Evolutionary conservation across 1,140 invertebrate genomes (phyloP).

Genomic region (Tetragnatha versicolor): DNA sequence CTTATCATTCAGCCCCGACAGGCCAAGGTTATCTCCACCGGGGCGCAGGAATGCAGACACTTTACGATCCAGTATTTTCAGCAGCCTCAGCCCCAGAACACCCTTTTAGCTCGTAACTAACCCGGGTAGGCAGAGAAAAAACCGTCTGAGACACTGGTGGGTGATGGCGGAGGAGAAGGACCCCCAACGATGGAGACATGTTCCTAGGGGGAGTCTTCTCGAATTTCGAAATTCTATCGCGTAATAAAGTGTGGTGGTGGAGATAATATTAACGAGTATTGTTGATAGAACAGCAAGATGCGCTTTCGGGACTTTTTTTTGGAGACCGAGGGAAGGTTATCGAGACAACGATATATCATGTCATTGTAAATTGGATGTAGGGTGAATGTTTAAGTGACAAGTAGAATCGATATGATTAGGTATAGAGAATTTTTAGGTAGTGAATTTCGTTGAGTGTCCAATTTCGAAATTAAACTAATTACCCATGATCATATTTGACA

Average conservation of each 20-base stretch:
- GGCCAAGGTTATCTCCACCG: not conserved
- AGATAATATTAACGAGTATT: constrained; percentile 13
- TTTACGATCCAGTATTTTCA: constrained; percentile 14
- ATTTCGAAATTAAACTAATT: too few species aligned
- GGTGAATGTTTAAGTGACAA: too few species aligned
- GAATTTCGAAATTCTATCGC: constrained; percentile 12
- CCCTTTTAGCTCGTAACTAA: constrained; percentile 45
- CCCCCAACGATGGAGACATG: constrained; percentile 23
- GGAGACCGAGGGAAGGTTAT: too few species aligned
- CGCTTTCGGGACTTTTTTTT: too few species aligned
- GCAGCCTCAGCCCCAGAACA: not conserved
- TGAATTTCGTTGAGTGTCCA: too few species aligned
- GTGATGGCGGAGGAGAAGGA: constrained; percentile 6
- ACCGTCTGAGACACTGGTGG: too few species aligned
- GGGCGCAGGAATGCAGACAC: constrained; percentile 12
- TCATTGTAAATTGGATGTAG: too few species aligned
- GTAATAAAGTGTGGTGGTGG: not conserved
- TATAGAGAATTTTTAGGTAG: too few species aligned
- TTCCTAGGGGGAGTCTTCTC: not conserved
- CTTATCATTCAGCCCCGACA: not conserved
- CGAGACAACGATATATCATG: too few species aligned
- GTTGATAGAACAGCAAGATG: not conserved
- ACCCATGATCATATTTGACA: too few species aligned
- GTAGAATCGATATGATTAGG: too few species aligned
- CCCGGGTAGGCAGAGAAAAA: not conserved